Evolutionary conservation across 2,797 vertebrate genomes (phyloP).

Genomic region (Apodemus agrarius): DNA sequence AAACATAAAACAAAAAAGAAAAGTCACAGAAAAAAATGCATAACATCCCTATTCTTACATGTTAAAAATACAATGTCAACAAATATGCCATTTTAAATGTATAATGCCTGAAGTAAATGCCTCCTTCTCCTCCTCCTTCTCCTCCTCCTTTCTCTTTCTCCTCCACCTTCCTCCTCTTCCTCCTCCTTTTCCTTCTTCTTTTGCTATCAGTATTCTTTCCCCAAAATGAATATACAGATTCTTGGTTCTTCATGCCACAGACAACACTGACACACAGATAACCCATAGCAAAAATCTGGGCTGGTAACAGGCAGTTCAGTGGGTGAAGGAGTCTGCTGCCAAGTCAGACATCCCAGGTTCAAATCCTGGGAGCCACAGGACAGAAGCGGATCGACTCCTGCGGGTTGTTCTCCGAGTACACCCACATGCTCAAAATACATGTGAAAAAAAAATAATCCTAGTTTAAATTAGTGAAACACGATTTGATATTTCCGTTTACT

Average conservation of each 20-base stretch:
- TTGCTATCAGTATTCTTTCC: not conserved
- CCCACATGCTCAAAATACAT: not conserved
- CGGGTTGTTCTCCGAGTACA: not conserved
- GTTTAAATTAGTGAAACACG: not conserved
- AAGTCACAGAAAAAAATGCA: not conserved
- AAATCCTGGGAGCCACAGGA: not conserved
- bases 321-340: not conserved
- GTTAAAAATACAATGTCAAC: not conserved
- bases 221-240: not conserved
- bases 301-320: not conserved
- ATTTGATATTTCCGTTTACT: not conserved
- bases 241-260: not conserved
- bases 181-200: not conserved
- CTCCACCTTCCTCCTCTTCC: too few species aligned
- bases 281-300: not conserved
- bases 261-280: not conserved
- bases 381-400: not conserved
- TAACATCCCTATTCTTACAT: not conserved
- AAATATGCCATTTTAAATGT: not conserved
- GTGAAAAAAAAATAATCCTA: not conserved
- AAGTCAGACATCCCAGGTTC: not conserved
- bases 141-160: too few species aligned
- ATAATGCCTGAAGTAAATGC: too few species aligned
- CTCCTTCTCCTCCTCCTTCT: too few species aligned
- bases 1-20: not conserved